Evolutionary conservation across 2,888 invertebrate species (phyloP), one percentile per base, ranked within the genome.

Genomic region (Pocota personata): DNA sequence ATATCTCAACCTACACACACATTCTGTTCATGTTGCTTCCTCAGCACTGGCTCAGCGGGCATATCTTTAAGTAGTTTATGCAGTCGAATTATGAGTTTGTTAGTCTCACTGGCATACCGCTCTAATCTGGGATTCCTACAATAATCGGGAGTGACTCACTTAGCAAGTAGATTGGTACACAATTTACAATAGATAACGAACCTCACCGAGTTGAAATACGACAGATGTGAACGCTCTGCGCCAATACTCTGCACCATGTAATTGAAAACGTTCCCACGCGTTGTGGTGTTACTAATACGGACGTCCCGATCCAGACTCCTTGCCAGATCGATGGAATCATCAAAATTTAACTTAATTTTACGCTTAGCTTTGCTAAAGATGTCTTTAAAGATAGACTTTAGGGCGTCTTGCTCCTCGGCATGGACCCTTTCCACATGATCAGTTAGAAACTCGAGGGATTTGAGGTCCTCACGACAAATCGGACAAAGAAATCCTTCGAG

Each of bases 401-500:
- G 91, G 64, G 97, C 95, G 92, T 97, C 97, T 89, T 97, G 96
- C 89, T 97, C 97, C 91, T 98, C 97, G 77, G 96, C 95, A 92
- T 99, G 98, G 69, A 95, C 94, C 83, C 96, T 96, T 92, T 98
- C 97, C 90, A 98, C 98, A 93, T 99, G 99, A 88, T 95, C 94
- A 71, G 97, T 96, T 73, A 99, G 93, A 90, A 96, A 96, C 67
- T 95, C 94, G 5, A 97, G 95, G 12, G 97, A 96, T 90, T 97
- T 96, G 57, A 98, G 94, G 92, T 99, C 98, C 43, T 96, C 95
- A 93, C 97, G 96, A 90, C 99, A 99, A 89, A 98, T 97, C 0
- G 99, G 98, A 92, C 99, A 99, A 8, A 99, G 93, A 91, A 99
- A 98, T 4, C 99, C 99, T 92, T 99, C 98, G 82, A 97, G 93